These are phyloP conservation scores for Philopotamus ludificatus DNA, from an alignment of 1,140 invertebrate species.

Conservation along the genomic window DNA sequence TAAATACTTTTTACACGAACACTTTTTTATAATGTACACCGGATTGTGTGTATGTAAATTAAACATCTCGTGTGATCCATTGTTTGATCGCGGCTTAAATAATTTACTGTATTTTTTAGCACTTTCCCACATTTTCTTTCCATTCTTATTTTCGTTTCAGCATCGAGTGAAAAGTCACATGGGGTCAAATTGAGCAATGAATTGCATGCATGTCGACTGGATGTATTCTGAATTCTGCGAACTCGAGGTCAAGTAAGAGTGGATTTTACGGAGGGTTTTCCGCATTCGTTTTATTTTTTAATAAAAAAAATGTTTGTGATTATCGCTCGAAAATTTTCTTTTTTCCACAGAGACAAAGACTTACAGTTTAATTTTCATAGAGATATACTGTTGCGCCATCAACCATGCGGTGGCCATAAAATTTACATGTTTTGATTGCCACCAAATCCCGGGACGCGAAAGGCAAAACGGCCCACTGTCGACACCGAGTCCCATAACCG, in stretches of 20 bases:
- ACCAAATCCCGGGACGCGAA: neutral
- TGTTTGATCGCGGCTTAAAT: neutral
- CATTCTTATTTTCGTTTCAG: no score
- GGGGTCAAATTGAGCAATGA: no score
- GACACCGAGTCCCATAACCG: neutral
- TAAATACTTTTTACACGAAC: neutral
- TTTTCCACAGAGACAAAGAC: no score
- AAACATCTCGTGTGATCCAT: neutral
- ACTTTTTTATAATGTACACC: neutral
- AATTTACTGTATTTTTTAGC: neutral
- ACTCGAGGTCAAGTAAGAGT: neutral
- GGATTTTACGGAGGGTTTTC: neutral
- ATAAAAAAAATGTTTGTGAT: no score
- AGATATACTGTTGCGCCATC: neutral
- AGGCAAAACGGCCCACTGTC: slow-evolving; percentile 8
- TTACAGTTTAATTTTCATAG: neutral
- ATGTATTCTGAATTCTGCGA: no score
- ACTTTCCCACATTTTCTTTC: no score
- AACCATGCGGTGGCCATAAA: slow-evolving; percentile 3
- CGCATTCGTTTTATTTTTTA: neutral
- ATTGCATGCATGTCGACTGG: no score
- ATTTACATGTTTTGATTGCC: slow-evolving; percentile 26
- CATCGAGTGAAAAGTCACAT: no score
- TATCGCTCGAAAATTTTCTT: no score
- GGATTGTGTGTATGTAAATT: neutral